Evolutionary conservation across 2,113 vertebrate species (phyloP).

Genomic region (Ibidorhyncha struthersii): DNA sequence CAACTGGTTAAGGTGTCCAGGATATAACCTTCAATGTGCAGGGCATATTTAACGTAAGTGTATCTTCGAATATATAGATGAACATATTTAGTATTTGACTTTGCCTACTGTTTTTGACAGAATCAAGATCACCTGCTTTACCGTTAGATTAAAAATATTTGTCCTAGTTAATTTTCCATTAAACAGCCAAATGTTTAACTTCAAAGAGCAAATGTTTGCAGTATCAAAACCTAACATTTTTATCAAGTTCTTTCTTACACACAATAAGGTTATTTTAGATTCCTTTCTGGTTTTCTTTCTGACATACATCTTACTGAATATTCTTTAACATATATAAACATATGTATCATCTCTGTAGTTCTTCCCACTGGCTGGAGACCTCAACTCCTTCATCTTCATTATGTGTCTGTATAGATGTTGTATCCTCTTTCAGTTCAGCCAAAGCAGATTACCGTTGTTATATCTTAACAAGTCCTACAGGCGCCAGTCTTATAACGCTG

Average conservation of each 20-base stretch:
- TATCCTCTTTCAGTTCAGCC: not conserved
- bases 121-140: not conserved
- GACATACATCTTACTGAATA: not conserved
- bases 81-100: not conserved
- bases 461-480: not conserved
- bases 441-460: not conserved
- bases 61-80: not conserved
- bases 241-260: not conserved
- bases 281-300: not conserved
- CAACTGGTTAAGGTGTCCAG: not conserved
- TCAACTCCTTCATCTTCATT: not conserved
- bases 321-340: not conserved
- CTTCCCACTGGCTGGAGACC: not conserved
- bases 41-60: not conserved
- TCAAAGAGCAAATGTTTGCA: not conserved
- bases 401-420: not conserved
- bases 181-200: not conserved
- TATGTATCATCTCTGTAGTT: not conserved
- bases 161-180: not conserved
- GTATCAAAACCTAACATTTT: not conserved
- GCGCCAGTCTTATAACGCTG: not conserved
- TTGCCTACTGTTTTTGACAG: not conserved
- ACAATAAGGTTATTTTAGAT: not conserved
- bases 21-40: not conserved
- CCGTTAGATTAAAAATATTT: not conserved